phyloP scores from a whole-genome alignment of 2,888 invertebrate genomes.

The Caenorhabditis panamensis region DNA sequence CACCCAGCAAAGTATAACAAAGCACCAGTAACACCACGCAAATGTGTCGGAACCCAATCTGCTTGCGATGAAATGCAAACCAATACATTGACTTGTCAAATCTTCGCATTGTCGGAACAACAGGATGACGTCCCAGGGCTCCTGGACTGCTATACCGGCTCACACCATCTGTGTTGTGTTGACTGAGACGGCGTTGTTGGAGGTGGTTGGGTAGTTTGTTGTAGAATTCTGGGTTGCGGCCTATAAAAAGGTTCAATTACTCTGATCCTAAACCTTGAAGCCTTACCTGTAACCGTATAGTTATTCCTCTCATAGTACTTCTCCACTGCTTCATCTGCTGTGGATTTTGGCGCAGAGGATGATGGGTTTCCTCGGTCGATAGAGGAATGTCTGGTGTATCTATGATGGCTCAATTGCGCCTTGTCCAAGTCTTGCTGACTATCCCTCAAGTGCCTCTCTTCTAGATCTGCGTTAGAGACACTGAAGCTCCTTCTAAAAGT shows the following conservation, averaged over 20 bases:
- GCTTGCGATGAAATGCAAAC: slow-evolving; percentile 64
- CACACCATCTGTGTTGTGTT: background rate
- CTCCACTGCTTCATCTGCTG: slow-evolving; percentile 44
- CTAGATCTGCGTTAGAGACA: slow-evolving; percentile 32
- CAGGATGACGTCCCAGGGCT: slow-evolving; percentile 40
- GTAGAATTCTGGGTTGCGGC: slow-evolving; percentile 33
- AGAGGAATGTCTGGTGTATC: slow-evolving; percentile 43
- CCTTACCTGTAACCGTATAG: slow-evolving; percentile 50
- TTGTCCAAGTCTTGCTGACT: slow-evolving; percentile 19
- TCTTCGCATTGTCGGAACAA: slow-evolving; percentile 49
- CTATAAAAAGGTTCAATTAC: background rate
- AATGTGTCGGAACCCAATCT: slow-evolving; percentile 69
- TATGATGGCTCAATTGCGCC: slow-evolving; percentile 14
- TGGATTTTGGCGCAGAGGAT: background rate
- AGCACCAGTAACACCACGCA: slow-evolving; percentile 58
- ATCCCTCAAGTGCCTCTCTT: slow-evolving; percentile 29
- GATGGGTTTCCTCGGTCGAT: slow-evolving; percentile 29
- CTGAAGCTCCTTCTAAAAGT: slow-evolving; percentile 42
- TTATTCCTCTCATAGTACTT: slow-evolving; percentile 56
- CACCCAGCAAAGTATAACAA: slow-evolving; percentile 67
- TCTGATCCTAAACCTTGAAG: no score
- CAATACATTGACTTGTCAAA: slow-evolving; percentile 70
- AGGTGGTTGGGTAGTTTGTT: slow-evolving; percentile 49
- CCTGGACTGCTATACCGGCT: slow-evolving; percentile 48
- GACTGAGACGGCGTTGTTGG: slow-evolving; percentile 49